These are phyloP conservation scores for Coleophora flavipennella DNA, from an alignment of 2,888 invertebrate species.

Conservation along the genomic window DNA sequence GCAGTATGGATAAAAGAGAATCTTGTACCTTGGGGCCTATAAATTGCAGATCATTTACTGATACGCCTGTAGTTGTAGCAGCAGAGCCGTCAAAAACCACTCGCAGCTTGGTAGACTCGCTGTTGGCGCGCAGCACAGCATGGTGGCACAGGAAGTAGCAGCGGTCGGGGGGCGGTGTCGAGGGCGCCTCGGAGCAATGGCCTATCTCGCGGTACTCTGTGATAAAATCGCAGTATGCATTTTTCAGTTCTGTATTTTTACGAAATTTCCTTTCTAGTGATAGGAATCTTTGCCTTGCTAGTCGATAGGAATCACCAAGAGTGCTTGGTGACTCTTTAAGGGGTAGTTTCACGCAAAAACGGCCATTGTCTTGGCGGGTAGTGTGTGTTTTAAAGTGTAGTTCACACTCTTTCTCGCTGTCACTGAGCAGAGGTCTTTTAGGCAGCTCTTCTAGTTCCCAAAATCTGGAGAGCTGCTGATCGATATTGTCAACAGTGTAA, in stretches of 20 bases:
- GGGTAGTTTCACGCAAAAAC: slow-evolving; percentile 15
- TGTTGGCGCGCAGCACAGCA: slow-evolving; percentile 12
- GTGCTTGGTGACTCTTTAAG: slow-evolving; percentile 10
- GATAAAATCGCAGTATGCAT: slow-evolving; percentile 7
- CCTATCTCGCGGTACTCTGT: slow-evolving; percentile 9
- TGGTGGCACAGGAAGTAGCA: slow-evolving; percentile 15
- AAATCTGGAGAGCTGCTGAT: slow-evolving; percentile 5
- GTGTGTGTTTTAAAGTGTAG: slow-evolving; percentile 10
- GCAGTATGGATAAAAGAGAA: slow-evolving; percentile 12
- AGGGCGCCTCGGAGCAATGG: slow-evolving; percentile 2
- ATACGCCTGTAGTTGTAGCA: slow-evolving; percentile 12
- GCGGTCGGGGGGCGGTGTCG: neutral
- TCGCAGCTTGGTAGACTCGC: slow-evolving; percentile 18
- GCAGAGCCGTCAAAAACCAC: slow-evolving; percentile 20
- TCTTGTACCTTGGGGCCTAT: slow-evolving; percentile 16
- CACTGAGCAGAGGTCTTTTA: neutral
- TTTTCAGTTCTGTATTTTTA: neutral
- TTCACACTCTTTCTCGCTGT: slow-evolving; percentile 14
- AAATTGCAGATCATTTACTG: slow-evolving; percentile 15
- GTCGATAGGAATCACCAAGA: slow-evolving; percentile 7
- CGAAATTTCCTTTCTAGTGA: slow-evolving; percentile 11
- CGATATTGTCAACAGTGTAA: neutral
- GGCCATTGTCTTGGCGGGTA: slow-evolving; percentile 9
- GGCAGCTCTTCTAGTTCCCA: slow-evolving; percentile 9
- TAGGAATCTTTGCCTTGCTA: slow-evolving; percentile 6